A percentile compares a stretch with the other conserved stretches of the same genome.
These are phyloP conservation scores for Trachelus stipa DNA, from an alignment of 2,888 invertebrate species.

Conservation along the genomic window DNA sequence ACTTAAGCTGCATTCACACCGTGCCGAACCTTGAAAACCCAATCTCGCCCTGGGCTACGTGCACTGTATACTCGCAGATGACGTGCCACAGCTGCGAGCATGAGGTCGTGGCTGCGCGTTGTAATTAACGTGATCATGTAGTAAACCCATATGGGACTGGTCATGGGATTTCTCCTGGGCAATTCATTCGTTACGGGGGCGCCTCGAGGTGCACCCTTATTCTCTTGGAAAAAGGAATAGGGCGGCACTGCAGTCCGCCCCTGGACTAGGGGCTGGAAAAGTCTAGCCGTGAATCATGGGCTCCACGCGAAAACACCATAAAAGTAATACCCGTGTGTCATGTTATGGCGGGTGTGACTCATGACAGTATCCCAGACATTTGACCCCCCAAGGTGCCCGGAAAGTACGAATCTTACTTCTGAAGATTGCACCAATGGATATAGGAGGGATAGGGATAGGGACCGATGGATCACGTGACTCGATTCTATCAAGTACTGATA, in stretches of 20 bases:
- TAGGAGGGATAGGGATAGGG: not conserved
- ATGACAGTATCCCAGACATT: constrained; percentile 28
- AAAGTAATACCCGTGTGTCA: constrained; percentile 47
- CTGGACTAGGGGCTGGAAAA: not conserved
- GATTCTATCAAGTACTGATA: not conserved
- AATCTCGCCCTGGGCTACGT: not conserved
- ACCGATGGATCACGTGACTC: not conserved
- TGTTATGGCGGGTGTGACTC: constrained; percentile 43
- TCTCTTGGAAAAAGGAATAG: not conserved
- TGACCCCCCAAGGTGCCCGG: not conserved
- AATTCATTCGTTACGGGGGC: not conserved
- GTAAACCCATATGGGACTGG: not conserved
- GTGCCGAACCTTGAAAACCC: not conserved
- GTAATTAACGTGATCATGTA: not conserved
- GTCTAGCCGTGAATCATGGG: constrained; percentile 46
- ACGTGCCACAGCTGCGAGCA: not conserved
- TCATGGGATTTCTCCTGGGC: constrained; percentile 7
- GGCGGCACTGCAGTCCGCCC: not conserved
- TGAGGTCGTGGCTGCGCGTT: not conserved
- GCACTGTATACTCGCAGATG: not conserved
- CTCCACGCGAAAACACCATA: constrained; percentile 54
- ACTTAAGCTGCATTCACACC: constrained; percentile 3
- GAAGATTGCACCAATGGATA: constrained; percentile 28
- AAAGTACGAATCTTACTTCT: constrained; percentile 30
- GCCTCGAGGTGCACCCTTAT: not conserved